Evolutionary conservation across 2,888 invertebrate species (phyloP).

Genomic region (Patella depressa): DNA sequence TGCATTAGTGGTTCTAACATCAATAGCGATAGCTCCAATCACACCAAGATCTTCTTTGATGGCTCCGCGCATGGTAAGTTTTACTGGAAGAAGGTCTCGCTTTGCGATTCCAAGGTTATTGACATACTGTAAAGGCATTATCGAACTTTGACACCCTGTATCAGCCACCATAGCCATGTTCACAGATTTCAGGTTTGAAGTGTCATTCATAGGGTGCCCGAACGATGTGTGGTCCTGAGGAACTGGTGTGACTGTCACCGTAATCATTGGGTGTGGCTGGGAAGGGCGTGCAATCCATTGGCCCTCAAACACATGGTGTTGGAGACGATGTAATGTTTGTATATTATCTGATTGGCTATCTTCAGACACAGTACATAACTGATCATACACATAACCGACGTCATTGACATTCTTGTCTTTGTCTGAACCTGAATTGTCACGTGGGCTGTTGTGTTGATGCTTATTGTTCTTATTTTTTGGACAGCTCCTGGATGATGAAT

Average conservation of each 20-base stretch:
- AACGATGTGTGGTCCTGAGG: background rate
- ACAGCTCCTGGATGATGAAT: too few relatives aligned
- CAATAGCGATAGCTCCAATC: conserved; percentile 23
- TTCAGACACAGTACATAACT: background rate
- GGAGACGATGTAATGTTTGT: background rate
- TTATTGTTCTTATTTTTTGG: background rate
- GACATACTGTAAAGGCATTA: conserved; percentile 31
- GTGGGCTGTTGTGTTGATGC: too few relatives aligned
- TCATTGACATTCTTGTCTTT: background rate
- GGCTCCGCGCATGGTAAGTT: conserved; percentile 35
- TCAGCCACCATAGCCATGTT: conserved; percentile 27
- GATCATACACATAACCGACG: background rate
- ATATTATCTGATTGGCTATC: too few relatives aligned
- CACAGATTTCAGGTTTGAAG: conserved; percentile 4
- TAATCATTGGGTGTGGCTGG: background rate
- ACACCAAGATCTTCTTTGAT: conserved; percentile 25
- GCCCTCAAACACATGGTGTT: background rate
- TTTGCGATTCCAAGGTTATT: too few relatives aligned
- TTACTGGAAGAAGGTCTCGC: conserved; percentile 34
- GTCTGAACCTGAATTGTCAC: background rate
- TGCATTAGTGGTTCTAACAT: conserved; percentile 13
- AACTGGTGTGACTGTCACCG: background rate
- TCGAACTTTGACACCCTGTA: conserved; percentile 30
- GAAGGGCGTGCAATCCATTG: background rate
- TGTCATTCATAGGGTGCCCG: background rate